These are phyloP conservation scores for Strongylocentrotus purpuratus DNA, from an alignment of 35 echinoderm and acorn worm genomes.

Conservation along the genomic window DNA sequence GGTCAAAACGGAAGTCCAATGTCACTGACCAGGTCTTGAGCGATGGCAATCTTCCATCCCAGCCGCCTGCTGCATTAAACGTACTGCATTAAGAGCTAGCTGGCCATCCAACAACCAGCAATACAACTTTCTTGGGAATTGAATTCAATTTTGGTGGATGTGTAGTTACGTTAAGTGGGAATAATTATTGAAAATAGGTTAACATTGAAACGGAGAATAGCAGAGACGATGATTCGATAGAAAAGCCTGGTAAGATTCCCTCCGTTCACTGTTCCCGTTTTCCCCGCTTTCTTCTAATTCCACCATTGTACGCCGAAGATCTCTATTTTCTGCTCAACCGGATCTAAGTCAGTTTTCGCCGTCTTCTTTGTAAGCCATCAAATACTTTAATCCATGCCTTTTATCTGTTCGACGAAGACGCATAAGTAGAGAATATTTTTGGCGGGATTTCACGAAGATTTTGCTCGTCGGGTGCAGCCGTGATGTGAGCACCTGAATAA, in stretches of 20 bases:
- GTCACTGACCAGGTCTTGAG: background rate
- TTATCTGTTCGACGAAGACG: slow-evolving; percentile 40
- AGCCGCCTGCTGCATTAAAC: background rate
- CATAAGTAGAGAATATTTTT: slow-evolving; percentile 21
- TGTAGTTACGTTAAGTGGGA: slow-evolving; percentile 15
- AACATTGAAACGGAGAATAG: background rate
- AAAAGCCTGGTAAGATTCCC: background rate
- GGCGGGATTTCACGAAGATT: slow-evolving; percentile 20
- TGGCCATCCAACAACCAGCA: background rate
- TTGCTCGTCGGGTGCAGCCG: background rate
- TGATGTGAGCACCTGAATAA: slow-evolving; percentile 21
- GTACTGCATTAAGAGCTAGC: background rate
- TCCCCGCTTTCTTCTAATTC: slow-evolving; percentile 33
- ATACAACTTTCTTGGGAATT: slow-evolving; percentile 3
- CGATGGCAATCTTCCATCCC: background rate
- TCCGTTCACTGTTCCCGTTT: background rate
- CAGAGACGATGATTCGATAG: background rate
- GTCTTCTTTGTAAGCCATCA: slow-evolving; percentile 37
- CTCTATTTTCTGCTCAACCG: slow-evolving; percentile 19
- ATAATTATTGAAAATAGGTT: slow-evolving; percentile 34
- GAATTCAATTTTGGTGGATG: background rate
- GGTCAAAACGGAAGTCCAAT: slow-evolving; percentile 9
- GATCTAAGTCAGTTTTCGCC: slow-evolving; percentile 34
- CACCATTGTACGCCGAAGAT: slow-evolving; percentile 20
- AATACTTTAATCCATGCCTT: slow-evolving; percentile 43